A percentile compares a stretch with the other conserved stretches of the same genome.
Evolutionary conservation across 2,113 vertebrate species (phyloP).

Genomic region (Naja naja): DNA sequence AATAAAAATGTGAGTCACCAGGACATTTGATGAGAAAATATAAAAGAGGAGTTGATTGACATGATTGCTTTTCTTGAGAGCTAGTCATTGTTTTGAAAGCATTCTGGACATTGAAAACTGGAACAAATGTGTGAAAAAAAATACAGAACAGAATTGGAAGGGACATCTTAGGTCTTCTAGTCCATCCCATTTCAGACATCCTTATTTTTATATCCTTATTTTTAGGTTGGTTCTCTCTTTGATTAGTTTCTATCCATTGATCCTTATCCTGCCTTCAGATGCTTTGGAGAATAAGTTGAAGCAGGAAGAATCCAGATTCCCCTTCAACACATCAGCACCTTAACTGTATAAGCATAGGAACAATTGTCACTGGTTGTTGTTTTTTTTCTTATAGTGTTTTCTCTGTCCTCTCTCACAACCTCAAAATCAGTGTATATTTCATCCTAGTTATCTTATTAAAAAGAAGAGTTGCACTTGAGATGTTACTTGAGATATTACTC

Average conservation of each 20-base stretch:
- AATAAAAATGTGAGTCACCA: background rate
- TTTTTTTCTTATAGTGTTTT: background rate
- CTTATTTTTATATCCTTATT: background rate
- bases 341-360: background rate
- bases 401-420: background rate
- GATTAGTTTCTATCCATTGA: background rate
- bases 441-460: background rate
- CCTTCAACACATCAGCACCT: background rate
- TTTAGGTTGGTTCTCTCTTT: background rate
- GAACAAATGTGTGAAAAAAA: background rate
- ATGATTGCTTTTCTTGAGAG: background rate
- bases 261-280: background rate
- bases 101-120: background rate
- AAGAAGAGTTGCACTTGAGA: background rate
- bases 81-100: background rate
- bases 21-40: background rate
- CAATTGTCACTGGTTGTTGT: background rate
- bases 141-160: background rate
- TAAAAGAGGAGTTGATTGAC: background rate
- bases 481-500: too few species aligned
- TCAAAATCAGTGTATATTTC: background rate
- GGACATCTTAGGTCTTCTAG: background rate
- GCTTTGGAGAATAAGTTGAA: background rate
- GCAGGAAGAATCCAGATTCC: background rate
- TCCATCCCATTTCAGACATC: background rate